Base-by-base conservation (phyloP, 2,797 vertebrate species). In the Phalloptychus januarius region DNA sequence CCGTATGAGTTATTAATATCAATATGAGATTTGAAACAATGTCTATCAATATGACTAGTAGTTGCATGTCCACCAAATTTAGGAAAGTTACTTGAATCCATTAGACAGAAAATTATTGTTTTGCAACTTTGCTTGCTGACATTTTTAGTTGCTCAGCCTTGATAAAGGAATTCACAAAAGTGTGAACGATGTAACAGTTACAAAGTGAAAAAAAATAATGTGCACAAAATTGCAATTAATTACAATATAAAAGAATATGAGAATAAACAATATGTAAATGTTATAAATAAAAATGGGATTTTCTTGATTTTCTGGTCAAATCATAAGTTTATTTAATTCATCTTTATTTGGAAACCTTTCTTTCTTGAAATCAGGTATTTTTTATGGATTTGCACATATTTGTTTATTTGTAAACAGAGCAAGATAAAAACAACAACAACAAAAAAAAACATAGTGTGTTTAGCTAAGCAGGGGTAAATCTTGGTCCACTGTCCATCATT, bases 401-500 rank as follows among this genome's bases (percentile, higher is more conserved):
- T 86, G 56, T 78, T 76, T 3, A 6, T 80, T 75, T 87, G 40
- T 86, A 89, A 79, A 73, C 42, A 40, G 63, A 45, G 61, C 11
- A 38, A 56, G 12, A 28, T n/a, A 48, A 48, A 48, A 48, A 48
- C 13, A 46, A 46, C 5, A 46, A 18, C 4, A n/a, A n/a, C n/a
- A n/a, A n/a, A n/a, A n/a, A n/a, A n/a, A n/a, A n/a, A n/a, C 20
- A 3, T 50, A 8, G 90, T 93, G 92, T 94, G 90, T 94, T 94
- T 93, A 92, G 93, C 87, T 93, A 93, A 94, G 91, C 83, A 87
- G 89, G 96, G 95, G 95, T 96, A 89, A 94, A 95, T 88, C 91
- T 95, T 81, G 86, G 93, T 97, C 96, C 96, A 91, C 95, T 93
- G 93, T 80, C 95, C 95, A 97, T 99, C 95, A 97, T 98, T 99